Base-by-base conservation (phyloP, 1,140 invertebrate genomes). In the Muscidifurax raptorellus region DNA sequence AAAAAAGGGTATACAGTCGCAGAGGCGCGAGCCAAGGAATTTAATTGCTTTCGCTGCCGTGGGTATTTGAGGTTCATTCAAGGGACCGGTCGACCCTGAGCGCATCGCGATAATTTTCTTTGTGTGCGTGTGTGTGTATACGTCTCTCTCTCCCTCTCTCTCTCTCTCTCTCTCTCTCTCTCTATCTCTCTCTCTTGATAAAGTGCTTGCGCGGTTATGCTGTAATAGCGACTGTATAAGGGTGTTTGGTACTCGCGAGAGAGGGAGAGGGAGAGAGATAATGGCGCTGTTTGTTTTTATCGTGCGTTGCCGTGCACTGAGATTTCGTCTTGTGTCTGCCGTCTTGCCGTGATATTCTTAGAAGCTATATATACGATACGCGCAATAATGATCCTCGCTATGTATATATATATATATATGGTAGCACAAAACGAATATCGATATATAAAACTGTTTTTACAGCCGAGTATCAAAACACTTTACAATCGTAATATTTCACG, bases 1-100 rank as follows among this genome's bases (percentile, higher is more conserved):
- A 59, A 59, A 59, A 59, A 59, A 22, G 52, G 52, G 52, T 4
- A 9, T 9, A 40, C 52, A 18, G 52, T 1, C 47, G 66, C 5
- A 67, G 66, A 30, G 66, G 66, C 25, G 66, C 25, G 66, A 30
- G 66, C 25, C 27, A 28, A 69, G 25, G 66, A 69, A 69, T 69
- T 69, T 27, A 69, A 69, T 69, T 69, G 66, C 25, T n/a, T n/a
- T 59, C 85, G 88, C 88, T 87, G 88, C 86, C 87, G 87, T 81
- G 86, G 86, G 86, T 47, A 88, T 89, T 88, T 88, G 89, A 88
- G 86, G 89, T 86, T 90, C 89, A 90, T 90, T 90, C 88, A 88
- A 88, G 88, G 85, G 86, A 90, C 88, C 59, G 87, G 88, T 89
- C 87, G 89, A 87, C 88, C 89, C 89, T 89, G 89, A 89, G 86